Evolutionary conservation across 2,888 invertebrate species (phyloP).

Genomic region (Lasioglossum oenotherae): DNA sequence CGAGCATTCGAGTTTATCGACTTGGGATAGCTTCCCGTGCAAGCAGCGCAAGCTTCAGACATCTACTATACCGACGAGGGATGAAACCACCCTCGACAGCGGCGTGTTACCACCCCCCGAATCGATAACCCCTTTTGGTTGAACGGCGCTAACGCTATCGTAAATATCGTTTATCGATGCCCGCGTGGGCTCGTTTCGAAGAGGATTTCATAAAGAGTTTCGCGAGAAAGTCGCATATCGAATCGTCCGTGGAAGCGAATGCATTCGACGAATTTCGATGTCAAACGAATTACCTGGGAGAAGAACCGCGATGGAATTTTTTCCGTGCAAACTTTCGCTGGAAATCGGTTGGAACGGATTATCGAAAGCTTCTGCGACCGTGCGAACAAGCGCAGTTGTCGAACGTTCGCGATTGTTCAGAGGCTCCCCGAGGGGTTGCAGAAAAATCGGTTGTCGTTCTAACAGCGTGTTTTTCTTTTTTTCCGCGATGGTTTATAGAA

Average conservation of each 20-base stretch:
- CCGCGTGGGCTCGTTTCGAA: neutral
- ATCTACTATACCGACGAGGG: conserved; percentile 72
- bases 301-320: neutral
- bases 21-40: conserved; percentile 52
- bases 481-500: neutral
- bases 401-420: neutral
- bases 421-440: neutral
- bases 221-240: neutral
- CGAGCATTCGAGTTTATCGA: conserved; percentile 59
- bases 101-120: neutral
- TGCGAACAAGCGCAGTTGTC: neutral
- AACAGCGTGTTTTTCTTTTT: neutral
- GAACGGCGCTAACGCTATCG: neutral
- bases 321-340: neutral
- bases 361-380: neutral
- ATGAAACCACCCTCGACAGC: conserved; percentile 38
- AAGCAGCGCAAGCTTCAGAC: conserved; percentile 18
- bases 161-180: conserved; percentile 20
- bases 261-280: neutral
- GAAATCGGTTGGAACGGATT: neutral
- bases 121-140: conserved; percentile 20
- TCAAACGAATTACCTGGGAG: neutral
- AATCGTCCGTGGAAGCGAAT: neutral
- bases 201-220: neutral
- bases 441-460: neutral